phyloP scores from a whole-genome alignment of 2,888 invertebrate genomes.

The Marasmarcha lunaedactyla region DNA sequence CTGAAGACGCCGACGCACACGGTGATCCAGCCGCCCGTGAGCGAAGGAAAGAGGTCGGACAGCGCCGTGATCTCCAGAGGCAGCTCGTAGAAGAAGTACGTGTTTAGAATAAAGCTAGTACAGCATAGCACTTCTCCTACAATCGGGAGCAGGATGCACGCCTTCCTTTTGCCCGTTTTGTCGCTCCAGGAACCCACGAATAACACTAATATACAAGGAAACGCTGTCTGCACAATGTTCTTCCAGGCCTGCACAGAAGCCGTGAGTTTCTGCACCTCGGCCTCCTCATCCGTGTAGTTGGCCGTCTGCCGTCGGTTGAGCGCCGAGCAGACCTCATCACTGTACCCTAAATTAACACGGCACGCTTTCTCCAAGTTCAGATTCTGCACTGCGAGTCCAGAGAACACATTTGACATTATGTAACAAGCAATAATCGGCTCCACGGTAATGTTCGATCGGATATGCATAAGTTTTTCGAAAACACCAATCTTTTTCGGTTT shows the following conservation, averaged over 20 bases:
- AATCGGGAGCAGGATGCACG: slow-evolving; percentile 85
- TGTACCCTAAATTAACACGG: slow-evolving; percentile 80
- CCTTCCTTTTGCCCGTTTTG: slow-evolving; percentile 76
- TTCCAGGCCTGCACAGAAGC: slow-evolving; percentile 88
- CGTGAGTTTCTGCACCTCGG: slow-evolving; percentile 76
- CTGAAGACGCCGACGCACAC: slow-evolving; percentile 73
- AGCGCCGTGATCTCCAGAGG: slow-evolving; percentile 69
- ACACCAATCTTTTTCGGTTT: slow-evolving; percentile 35
- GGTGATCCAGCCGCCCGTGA: slow-evolving; percentile 71
- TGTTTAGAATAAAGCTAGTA: slow-evolving; percentile 81
- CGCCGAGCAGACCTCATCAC: slow-evolving; percentile 79
- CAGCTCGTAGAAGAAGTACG: slow-evolving; percentile 77
- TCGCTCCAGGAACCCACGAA: slow-evolving; percentile 88
- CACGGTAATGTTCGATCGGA: slow-evolving; percentile 74
- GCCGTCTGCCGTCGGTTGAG: slow-evolving; percentile 78
- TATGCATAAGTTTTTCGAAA: slow-evolving; percentile 54
- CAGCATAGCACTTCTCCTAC: slow-evolving; percentile 84
- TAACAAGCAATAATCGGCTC: slow-evolving; percentile 78
- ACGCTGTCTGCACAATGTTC: slow-evolving; percentile 82
- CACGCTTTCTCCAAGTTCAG: slow-evolving; percentile 80
- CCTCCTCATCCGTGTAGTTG: slow-evolving; percentile 65
- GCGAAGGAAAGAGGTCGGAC: slow-evolving; percentile 65
- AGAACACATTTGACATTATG: slow-evolving; percentile 76
- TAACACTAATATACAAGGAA: slow-evolving; percentile 84
- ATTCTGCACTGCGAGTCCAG: slow-evolving; percentile 85